Evolutionary conservation across 2,113 vertebrate genomes (phyloP), one percentile per base, ranked within the genome.

Genomic region (Donacobius atricapilla): DNA sequence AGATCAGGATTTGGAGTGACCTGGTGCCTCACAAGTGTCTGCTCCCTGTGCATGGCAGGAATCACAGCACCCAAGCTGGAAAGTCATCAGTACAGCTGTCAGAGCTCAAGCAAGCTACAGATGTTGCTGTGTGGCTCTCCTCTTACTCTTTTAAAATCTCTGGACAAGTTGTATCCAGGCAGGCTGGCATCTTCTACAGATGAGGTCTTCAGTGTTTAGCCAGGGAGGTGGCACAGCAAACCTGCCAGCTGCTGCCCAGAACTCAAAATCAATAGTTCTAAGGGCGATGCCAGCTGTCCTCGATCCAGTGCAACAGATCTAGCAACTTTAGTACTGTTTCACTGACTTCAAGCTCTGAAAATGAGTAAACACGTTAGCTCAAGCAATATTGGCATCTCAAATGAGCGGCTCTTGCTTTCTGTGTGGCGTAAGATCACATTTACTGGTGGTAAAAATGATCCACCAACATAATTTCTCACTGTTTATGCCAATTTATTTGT

Each of bases 1-100:
- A 37, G 23, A 24, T 45, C 37, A 57, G 47, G 2, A 0, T 33
- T 47, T 0, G 0, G 21, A 48, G 30, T 2, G 12, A 27, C 20
- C 18, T 57, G 33, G 13, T 48, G 8, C 40, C 40, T 83, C 7
- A 0, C 4, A 1, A 0, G 17, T 28, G 15, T 27, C 48, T 64
- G 63, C 47, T 50, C 23, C 20, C 33, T 28, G 9, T 15, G 11
- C 1, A 0, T 13, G 33, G 27, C 25, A 64, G 64, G 51, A 90
- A 37, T 56, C 14, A 15, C 27, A 78, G 61, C 7, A 19, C 45
- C 45, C n/a, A 10, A 12, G 30, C 0, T 25, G 48, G 22, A 47
- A 64, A 91, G 15, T 24, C n/a, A 39, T 2, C 17, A 24, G 22
- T 24, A 9, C 42, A 61, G 24, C 22, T 48, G 48, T 10, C n/a